A percentile compares a stretch with the other conserved stretches of the same genome.
Conservation (phyloP, 1,140 invertebrate genomes). For the Cephus cinctus region DNA sequence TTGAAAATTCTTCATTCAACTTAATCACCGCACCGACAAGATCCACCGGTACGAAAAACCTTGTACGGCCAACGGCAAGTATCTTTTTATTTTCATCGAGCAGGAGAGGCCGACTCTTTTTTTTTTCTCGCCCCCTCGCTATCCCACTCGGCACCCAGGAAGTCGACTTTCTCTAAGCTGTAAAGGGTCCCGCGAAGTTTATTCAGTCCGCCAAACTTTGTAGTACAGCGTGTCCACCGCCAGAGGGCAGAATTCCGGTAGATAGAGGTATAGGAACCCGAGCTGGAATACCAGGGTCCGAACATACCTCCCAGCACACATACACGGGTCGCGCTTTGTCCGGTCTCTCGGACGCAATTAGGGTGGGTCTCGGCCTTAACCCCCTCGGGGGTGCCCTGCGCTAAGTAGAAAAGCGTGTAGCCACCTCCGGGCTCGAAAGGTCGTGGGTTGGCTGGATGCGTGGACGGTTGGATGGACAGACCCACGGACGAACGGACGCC, state of each 20-base stretch:
- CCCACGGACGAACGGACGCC: slow-evolving; percentile 28
- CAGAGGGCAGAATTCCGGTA: slow-evolving; percentile 49
- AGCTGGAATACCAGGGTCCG: slow-evolving; percentile 46
- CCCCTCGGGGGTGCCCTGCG: slow-evolving; percentile 44
- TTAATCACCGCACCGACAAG: too few species aligned
- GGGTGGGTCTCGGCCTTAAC: slow-evolving; percentile 48
- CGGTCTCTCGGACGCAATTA: slow-evolving; percentile 58
- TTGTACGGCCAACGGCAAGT: too few species aligned
- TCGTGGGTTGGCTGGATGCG: slow-evolving; percentile 19
- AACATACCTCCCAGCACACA: slow-evolving; percentile 44
- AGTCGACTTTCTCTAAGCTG: slow-evolving; percentile 45
- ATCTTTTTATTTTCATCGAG: too few species aligned
- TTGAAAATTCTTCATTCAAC: too few species aligned
- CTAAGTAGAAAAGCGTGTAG: slow-evolving; percentile 59
- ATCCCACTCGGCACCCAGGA: slow-evolving; percentile 25
- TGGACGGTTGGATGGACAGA: slow-evolving; percentile 30
- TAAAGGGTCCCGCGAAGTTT: slow-evolving; percentile 50
- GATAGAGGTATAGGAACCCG: slow-evolving; percentile 36
- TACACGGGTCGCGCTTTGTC: slow-evolving; percentile 55
- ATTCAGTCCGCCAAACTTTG: slow-evolving; percentile 57
- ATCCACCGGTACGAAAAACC: too few species aligned
- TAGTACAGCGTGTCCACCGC: slow-evolving; percentile 56
- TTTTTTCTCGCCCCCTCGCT: too few species aligned
- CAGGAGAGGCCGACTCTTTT: too few species aligned
- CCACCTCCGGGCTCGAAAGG: slow-evolving; percentile 31